phyloP scores from a whole-genome alignment of 2,797 vertebrate species.

The Amazonetta brasiliensis region DNA sequence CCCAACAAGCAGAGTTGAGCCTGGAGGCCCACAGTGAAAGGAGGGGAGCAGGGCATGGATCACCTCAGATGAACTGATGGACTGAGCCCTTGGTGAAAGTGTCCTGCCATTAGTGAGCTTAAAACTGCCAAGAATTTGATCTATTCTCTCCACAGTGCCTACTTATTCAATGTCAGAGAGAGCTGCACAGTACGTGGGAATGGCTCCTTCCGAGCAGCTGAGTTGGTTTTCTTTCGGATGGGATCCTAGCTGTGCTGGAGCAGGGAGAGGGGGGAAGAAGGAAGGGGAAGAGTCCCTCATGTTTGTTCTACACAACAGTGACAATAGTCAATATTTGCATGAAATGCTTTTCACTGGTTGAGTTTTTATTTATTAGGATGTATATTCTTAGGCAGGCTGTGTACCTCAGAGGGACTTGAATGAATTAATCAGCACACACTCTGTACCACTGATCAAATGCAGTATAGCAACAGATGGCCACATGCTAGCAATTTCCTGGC shows the following conservation, averaged over 20 bases:
- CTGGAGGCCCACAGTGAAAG: neutral
- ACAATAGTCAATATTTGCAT: neutral
- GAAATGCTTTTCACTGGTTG: neutral
- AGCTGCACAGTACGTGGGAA: neutral
- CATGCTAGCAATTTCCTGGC: constrained; percentile 48
- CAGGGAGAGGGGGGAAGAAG: neutral
- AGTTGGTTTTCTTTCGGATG: neutral
- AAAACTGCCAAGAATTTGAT: neutral
- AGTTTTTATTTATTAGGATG: constrained; percentile 38
- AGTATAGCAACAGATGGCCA: constrained; percentile 50
- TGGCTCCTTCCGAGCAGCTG: neutral
- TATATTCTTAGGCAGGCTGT: neutral
- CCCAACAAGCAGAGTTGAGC: neutral
- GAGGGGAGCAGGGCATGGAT: fast-evolving
- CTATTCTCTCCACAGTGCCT: neutral
- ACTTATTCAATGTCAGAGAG: neutral
- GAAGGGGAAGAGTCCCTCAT: neutral
- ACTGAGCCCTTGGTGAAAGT: neutral
- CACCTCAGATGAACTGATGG: neutral
- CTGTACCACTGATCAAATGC: constrained; percentile 30
- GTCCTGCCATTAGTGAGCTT: neutral
- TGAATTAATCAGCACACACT: constrained; percentile 35
- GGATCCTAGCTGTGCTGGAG: neutral
- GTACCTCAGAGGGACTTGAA: neutral
- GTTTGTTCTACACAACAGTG: neutral